Base-by-base conservation (phyloP, 2,888 invertebrate genomes). In the Cephus sareptanus region DNA sequence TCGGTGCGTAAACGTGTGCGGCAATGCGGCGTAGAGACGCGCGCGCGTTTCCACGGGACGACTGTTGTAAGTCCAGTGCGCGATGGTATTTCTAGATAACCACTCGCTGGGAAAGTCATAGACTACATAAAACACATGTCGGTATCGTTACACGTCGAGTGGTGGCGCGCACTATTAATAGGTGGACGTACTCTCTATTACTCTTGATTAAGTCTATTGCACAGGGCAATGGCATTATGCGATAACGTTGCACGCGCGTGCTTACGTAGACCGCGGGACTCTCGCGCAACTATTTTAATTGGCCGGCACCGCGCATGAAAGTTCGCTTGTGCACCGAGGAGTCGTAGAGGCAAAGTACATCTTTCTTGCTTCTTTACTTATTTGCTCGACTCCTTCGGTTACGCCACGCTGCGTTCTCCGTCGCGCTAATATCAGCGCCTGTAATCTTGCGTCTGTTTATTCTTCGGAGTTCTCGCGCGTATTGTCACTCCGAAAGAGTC, bases 131-230 rank as follows among this genome's bases (percentile, higher is more conserved):
- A 34, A 35, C 74, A 74, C 74, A 74, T 37, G 74, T 74, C 74
- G 3, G 34, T 35, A 35, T 74, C 11, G 23, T 74, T 34, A 37
- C 74, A 23, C 74, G 74, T 74, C 74, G n/a, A 37, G 78, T 78
- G 80, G 77, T 80, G 76, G 79, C 34, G 81, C 80, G 68, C 82
- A 81, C 85, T 87, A 87, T 87, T 87, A 87, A 87, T 87, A 86
- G 85, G 83, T 85, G 79, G 83, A 83, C 87, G 82, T 75, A 81
- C 84, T 82, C 81, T 87, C 84, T 87, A 88, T 88, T 87, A 88
- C 87, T 87, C 83, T 86, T 83, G 87, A 88, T 88, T 87, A 87
- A 87, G 84, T 84, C 84, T 83, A 87, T 87, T 87, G 84, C 82
- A 37, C 84, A 78, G 84, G 80, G 83, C 85, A 85, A 83, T 83